These are phyloP conservation scores for Monopis laevigella DNA, from an alignment of 2,888 invertebrate genomes.

Conservation along the genomic window DNA sequence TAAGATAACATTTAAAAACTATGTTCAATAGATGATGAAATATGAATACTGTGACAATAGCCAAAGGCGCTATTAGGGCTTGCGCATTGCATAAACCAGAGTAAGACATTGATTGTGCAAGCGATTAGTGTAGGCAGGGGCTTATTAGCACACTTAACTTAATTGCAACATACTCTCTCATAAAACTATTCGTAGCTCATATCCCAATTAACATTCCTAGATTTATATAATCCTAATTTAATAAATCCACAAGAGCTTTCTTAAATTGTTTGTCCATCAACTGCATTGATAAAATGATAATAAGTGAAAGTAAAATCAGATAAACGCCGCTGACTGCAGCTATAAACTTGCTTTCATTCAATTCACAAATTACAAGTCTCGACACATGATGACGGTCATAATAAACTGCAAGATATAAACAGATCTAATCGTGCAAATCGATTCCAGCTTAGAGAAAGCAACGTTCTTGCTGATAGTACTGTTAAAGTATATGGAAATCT, in stretches of 20 bases:
- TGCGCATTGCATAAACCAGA: conserved; percentile 9
- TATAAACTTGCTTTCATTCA: conserved; percentile 14
- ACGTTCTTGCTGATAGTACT: neutral
- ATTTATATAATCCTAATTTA: neutral
- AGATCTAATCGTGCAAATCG: neutral
- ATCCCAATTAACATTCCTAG: no score
- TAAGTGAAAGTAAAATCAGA: conserved; percentile 22
- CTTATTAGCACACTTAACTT: conserved; percentile 24
- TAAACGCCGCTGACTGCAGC: conserved; percentile 11
- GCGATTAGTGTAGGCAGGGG: conserved; percentile 22
- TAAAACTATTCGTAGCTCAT: conserved; percentile 1
- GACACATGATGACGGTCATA: conserved; percentile 13
- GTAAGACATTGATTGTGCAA: conserved; percentile 22
- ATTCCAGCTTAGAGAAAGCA: neutral
- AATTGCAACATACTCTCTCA: conserved; percentile 19
- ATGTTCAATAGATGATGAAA: no score
- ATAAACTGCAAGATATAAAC: conserved; percentile 4
- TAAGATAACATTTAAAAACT: no score
- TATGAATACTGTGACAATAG: conserved; percentile 10
- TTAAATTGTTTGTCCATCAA: neutral
- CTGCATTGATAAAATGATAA: conserved; percentile 14
- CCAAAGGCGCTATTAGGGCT: conserved; percentile 14
- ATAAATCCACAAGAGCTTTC: neutral
- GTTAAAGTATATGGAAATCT: neutral
- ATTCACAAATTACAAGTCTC: conserved; percentile 21